Percentiles rank a stretch among this genome's conserved stretches.
These are phyloP conservation scores for Ichneumoninae sp. DNA, from an alignment of 2,888 invertebrate genomes.

Conservation along the genomic window DNA sequence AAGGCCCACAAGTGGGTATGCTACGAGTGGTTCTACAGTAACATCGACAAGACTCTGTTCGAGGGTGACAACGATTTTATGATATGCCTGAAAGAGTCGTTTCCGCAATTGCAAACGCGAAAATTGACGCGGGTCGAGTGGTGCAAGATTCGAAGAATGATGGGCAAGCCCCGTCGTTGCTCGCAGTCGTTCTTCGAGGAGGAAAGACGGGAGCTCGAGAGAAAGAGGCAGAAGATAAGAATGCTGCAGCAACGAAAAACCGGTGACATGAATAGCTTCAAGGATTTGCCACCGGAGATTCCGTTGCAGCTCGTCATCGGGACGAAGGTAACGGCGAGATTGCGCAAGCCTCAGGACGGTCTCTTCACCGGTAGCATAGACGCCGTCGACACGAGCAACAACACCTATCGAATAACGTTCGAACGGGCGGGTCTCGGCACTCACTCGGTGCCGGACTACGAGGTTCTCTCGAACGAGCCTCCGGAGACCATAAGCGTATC, in stretches of 20 bases:
- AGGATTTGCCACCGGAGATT: conserved; percentile 97
- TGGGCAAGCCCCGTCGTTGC: conserved; percentile 98
- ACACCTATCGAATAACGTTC: conserved; percentile 97
- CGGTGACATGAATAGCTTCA: conserved; percentile 89
- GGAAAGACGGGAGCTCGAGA: conserved; percentile 95
- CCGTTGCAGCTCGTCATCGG: conserved; percentile 97
- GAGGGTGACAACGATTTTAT: conserved; percentile 98
- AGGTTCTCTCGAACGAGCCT: conserved; percentile 96
- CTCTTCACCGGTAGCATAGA: conserved; percentile 97
- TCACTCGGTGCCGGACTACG: conserved; percentile 98
- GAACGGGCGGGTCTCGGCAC: conserved; percentile 96
- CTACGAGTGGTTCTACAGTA: conserved; percentile 99
- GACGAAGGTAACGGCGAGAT: conserved; percentile 95
- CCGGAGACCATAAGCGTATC: conserved; percentile 95
- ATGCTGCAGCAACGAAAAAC: conserved; percentile 96
- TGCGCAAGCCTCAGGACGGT: conserved; percentile 97
- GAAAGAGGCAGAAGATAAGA: conserved; percentile 95
- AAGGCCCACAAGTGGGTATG: conserved; percentile 99
- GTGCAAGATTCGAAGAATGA: conserved; percentile 96
- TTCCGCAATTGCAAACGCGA: conserved; percentile 95
- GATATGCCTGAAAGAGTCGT: conserved; percentile 96
- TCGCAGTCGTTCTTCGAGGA: conserved; percentile 98
- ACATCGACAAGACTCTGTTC: conserved; percentile 96
- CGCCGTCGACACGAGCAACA: conserved; percentile 97
- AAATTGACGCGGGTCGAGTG: conserved; percentile 96